phyloP scores from a whole-genome alignment of 1,140 invertebrate genomes.

The Tetramorium alpestre region DNA sequence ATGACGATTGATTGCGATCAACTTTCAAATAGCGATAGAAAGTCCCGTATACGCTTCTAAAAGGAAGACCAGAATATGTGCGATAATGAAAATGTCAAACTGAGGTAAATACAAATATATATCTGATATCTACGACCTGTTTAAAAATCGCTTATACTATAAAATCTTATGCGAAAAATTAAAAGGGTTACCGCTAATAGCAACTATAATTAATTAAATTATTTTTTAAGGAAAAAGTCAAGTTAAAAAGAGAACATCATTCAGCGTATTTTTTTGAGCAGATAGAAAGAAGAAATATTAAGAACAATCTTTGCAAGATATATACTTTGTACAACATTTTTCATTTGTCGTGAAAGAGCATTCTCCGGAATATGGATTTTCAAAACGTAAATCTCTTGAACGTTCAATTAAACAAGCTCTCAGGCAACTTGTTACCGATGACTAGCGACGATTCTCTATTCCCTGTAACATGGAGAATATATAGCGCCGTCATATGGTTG shows the following conservation, averaged over 20 bases:
- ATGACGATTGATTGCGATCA: background rate
- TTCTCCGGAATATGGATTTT: conserved; percentile 62
- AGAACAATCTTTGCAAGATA: background rate
- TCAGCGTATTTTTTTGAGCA: background rate
- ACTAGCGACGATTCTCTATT: conserved; percentile 26
- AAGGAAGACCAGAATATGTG: background rate
- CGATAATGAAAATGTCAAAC: background rate
- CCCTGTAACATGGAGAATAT: conserved; percentile 3
- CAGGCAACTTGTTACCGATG: conserved; percentile 67
- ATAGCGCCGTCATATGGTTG: conserved; percentile 35
- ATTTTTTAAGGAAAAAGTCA: background rate
- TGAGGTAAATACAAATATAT: background rate
- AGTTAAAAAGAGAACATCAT: background rate
- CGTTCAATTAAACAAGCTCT: conserved; percentile 37
- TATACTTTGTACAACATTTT: background rate
- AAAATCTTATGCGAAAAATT: no score
- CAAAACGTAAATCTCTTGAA: conserved; percentile 64
- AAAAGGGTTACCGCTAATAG: background rate
- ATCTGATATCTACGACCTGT: background rate
- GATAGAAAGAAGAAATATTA: background rate
- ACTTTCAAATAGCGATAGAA: background rate
- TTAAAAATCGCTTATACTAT: background rate
- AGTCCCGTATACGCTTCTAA: background rate
- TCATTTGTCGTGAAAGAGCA: background rate
- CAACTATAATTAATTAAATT: background rate